Evolutionary conservation across 2,888 invertebrate species (phyloP).

Genomic region (Liposcelis brunnea): DNA sequence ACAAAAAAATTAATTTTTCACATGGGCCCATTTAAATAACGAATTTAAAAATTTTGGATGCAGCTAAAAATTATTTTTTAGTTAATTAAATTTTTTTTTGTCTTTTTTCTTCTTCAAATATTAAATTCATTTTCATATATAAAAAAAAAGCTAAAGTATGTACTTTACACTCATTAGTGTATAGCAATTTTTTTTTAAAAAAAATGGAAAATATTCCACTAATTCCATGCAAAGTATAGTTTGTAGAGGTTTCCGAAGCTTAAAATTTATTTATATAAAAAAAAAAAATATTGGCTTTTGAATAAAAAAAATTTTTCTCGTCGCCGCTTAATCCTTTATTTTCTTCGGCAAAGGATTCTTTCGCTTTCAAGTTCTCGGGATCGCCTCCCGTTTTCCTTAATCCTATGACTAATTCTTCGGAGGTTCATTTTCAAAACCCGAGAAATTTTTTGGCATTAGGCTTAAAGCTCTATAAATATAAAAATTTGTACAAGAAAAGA

Average conservation of each 20-base stretch:
- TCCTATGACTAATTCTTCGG: no score
- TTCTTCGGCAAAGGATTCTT: no score
- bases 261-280: not conserved
- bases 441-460: no score
- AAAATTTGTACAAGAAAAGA: no score
- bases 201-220: conserved; percentile 63
- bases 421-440: no score
- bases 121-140: no score
- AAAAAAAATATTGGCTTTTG: not conserved
- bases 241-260: conserved; percentile 42
- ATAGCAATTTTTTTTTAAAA: conserved; percentile 5
- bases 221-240: conserved; percentile 88
- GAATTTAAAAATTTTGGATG: not conserved
- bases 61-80: not conserved
- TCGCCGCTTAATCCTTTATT: not conserved
- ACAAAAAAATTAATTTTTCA: no score
- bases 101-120: no score
- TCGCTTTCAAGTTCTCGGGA: no score
- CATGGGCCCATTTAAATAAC: not conserved
- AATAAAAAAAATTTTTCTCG: not conserved
- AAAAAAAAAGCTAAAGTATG: conserved; percentile 19
- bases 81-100: not conserved
- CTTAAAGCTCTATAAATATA: no score
- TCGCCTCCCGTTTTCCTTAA: no score
- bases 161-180: conserved; percentile 17